Base-by-base conservation (phyloP, 2,797 vertebrate species). In the Microcaecilia unicolor region DNA sequence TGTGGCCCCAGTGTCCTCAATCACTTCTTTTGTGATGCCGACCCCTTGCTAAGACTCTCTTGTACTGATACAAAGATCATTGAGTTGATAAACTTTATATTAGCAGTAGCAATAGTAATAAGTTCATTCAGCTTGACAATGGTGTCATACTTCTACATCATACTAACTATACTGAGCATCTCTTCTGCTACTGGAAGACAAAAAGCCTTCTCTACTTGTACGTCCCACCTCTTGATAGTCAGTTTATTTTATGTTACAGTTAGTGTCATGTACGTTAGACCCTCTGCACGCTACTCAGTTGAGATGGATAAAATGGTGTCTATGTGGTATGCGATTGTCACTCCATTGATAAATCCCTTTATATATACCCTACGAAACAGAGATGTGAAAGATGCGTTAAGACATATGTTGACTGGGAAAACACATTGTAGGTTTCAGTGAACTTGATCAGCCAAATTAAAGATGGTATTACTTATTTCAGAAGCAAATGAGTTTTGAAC, bases 11-110 rank as follows among this genome's bases (percentile, higher is more conserved):
- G 58, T 34, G 18, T 37, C 1, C 35, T 64, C 20, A 27, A 64
- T 11, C 49, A 59, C 10, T 61, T 61, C 27, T 69, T 66, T 37
- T 69, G 66, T 52, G 62, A 66, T 25, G 54, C 56, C 18, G 34
- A 54, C 8, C 57, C 66, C 22, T 18, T 66, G 22, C 23, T 64
- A 15, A 53, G 63, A 30, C 57, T 64, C 34, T 48, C 59, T 6
- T 61, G 49, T 8, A 57, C 54, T 3, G 49, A 57, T 31, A 34
- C 48, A 12, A 44, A 35, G 6, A 3, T 32, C 10, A 4, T 37
- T 32, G 29, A 50, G 34, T 44, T 38, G 7, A 42, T 45, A 28
- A 15, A 18, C 7, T 7, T 37, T 16, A 8, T 31, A 1, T 18
- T 32, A 2, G 31, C 34, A 12, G n/a, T 32, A n/a, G 22, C 18